A percentile compares a stretch with the other conserved stretches of the same genome.
phyloP scores from a whole-genome alignment of 1,140 invertebrate genomes.

The Coptotermes formosanus region DNA sequence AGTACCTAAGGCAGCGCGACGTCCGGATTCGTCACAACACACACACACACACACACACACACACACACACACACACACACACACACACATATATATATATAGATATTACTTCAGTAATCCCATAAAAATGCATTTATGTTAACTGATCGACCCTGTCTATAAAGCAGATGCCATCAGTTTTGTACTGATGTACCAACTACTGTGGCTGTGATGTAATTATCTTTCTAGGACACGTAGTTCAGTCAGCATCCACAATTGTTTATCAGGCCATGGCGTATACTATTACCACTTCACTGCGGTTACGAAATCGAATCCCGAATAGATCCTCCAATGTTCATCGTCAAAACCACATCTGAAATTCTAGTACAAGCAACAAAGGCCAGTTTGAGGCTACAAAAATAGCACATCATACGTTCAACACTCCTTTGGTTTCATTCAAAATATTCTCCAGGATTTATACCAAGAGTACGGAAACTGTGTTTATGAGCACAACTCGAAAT shows the following conservation, averaged over 20 bases:
- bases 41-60: too few species aligned
- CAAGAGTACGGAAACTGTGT: background rate
- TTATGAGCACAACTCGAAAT: too few species aligned
- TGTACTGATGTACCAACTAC: background rate
- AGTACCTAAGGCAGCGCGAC: background rate
- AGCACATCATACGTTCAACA: background rate
- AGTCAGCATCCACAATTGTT: background rate
- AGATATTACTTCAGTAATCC: background rate
- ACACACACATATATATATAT: too few species aligned
- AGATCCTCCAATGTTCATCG: background rate
- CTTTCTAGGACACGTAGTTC: background rate
- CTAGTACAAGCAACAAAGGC: background rate
- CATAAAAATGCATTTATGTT: background rate
- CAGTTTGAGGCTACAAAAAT: background rate
- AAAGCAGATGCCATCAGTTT: background rate
- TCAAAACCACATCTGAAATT: background rate
- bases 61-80: too few species aligned
- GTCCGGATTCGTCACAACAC: background rate
- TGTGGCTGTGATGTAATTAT: background rate
- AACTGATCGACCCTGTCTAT: background rate
- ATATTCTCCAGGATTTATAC: background rate
- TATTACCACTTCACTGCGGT: background rate
- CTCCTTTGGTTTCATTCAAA: background rate
- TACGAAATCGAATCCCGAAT: background rate
- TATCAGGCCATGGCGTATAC: background rate